Evolutionary conservation across 1,140 invertebrate genomes (phyloP).

Genomic region (Drosophila insularis): DNA sequence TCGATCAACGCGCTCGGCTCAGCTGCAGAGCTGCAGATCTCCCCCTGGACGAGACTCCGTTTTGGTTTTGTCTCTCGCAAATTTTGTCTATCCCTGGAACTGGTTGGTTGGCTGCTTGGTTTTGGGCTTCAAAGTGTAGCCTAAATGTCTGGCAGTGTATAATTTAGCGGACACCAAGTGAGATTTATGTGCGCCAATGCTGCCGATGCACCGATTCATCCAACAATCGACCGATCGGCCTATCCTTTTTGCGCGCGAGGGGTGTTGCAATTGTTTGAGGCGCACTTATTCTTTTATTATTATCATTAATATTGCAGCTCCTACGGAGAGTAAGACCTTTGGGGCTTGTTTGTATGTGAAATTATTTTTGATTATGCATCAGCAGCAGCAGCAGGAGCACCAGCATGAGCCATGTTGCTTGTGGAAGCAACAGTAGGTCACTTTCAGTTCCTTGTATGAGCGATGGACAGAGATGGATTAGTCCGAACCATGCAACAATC

Average conservation of each 20-base stretch:
- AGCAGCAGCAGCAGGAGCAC: conserved; percentile 30
- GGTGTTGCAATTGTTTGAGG: conserved; percentile 70
- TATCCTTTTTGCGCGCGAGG: conserved; percentile 33
- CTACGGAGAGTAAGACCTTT: conserved; percentile 52
- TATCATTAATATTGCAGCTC: conserved; percentile 71
- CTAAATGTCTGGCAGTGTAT: conserved; percentile 82
- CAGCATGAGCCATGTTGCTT: background rate
- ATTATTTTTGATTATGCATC: conserved; percentile 81
- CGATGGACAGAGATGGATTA: conserved; percentile 62
- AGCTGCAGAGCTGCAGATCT: conserved; percentile 1
- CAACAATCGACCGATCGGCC: conserved; percentile 30
- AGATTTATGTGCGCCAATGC: conserved; percentile 82
- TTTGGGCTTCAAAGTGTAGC: conserved; percentile 70
- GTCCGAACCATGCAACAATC: conserved; percentile 38
- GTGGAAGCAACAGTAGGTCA: conserved; percentile 67
- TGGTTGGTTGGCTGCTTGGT: conserved; percentile 1
- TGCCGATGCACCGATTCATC: conserved; percentile 45
- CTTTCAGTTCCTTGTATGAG: conserved; percentile 69
- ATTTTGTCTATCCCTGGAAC: conserved; percentile 6
- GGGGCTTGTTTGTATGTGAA: conserved; percentile 80
- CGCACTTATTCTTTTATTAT: conserved; percentile 81
- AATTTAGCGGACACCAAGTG: conserved; percentile 83
- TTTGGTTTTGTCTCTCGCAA: background rate
- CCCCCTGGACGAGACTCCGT: background rate
- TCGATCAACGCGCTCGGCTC: conserved; percentile 69